Conservation (phyloP, 2,113 vertebrate species). For the Anguilla rostrata region DNA sequence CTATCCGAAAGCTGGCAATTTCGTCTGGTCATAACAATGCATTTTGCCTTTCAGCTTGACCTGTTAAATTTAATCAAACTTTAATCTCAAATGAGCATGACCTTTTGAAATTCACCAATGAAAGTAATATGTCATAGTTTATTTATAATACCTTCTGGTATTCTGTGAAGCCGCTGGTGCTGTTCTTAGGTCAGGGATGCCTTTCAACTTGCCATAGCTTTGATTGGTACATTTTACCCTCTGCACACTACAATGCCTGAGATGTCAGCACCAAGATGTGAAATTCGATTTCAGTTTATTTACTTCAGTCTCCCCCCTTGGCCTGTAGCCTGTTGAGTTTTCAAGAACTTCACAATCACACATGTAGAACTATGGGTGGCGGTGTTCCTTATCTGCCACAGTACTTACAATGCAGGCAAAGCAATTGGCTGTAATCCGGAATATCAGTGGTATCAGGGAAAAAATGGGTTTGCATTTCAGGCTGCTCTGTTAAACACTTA, state of each 20-base stretch:
- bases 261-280: slow-evolving; percentile 48
- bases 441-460: slow-evolving; percentile 32
- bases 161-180: not conserved
- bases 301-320: slow-evolving; percentile 55
- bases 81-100: not conserved
- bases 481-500: not conserved
- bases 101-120: not conserved
- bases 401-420: slow-evolving; percentile 44
- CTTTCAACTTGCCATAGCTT: not conserved
- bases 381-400: slow-evolving; percentile 55
- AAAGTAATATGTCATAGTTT: not conserved
- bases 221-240: not conserved
- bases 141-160: not conserved
- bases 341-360: slow-evolving; percentile 10
- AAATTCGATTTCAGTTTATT: slow-evolving; percentile 58
- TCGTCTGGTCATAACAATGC: not conserved
- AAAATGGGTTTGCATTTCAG: slow-evolving; percentile 48
- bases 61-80: not conserved
- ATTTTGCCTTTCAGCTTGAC: not conserved
- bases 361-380: slow-evolving; percentile 59
- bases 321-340: slow-evolving; percentile 35
- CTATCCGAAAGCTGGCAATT: slow-evolving; percentile 13
- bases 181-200: not conserved
- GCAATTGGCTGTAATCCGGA: slow-evolving; percentile 12
- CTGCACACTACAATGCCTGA: not conserved